Evolutionary conservation across 2,888 invertebrate genomes (phyloP), one percentile per base, ranked within the genome.

Genomic region (Odontothrips loti): DNA sequence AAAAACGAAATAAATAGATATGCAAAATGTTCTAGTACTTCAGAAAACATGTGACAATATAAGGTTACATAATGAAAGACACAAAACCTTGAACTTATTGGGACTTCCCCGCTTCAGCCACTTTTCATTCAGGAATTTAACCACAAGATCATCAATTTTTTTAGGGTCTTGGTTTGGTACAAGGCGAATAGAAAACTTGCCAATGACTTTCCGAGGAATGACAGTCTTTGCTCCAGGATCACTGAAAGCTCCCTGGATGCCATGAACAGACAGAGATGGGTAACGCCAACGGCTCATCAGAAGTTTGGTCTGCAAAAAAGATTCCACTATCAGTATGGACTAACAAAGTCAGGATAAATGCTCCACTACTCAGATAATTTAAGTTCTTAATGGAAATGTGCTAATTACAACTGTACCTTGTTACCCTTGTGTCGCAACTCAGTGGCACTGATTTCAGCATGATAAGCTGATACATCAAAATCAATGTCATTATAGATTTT

Each of bases 251-350:
- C 93, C 98, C 89, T 99, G 97, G 85, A 98, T 95, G 75, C 98
- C 98, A 87, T 99, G 99, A 80, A 99, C 89, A 0, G 98, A 98
- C 12, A 99, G 90, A 81, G 94, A 94, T 2, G 99, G 99, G 86
- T 92, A 95, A 81, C 99, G 91, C 99, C 99, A 99, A 82, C 99
- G 92, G 86, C 95, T 94, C 96, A 97, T 97, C 84, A 99, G 88
- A 23, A 97, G 89, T 85, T 95, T 90, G 80, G 91, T 93, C 88
- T 90, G 86, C 48, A 84, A 83, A 43, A 43, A 43, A 43, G 2
- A 43, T 43, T 43, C 6, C 6, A 43, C 11, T 81, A 47, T 43
- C 29, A 51, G 63, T 23, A 68, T n/a, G 58, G 47, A 47, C 68
- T 78, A 43, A 79, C 34, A n/a, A n/a, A n/a, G n/a, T n/a, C n/a